Base-by-base conservation (phyloP, 2,888 invertebrate species). In the Phasia obesa region DNA sequence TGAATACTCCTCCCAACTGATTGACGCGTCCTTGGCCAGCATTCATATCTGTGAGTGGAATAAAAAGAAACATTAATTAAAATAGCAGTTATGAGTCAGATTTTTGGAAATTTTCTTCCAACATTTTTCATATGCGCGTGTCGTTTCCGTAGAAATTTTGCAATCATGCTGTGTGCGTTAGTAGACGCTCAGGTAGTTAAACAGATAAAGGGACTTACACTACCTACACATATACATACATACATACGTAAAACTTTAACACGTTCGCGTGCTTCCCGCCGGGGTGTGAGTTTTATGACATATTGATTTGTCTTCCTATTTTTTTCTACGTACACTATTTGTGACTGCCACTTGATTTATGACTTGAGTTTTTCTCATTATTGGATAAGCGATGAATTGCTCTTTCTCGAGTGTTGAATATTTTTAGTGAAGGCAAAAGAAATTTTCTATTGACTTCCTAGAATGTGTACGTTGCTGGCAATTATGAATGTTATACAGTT, bases 1-100 rank as follows among this genome's bases (percentile, higher is more conserved):
- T 98, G 92, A 99, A 99, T 38, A 98, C 95, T 27, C 98, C 99
- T 21, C 98, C 99, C 69, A 99, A 93, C 91, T 99, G 98, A 92
- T 99, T 99, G 64, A 98, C 97, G 64, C 98, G 94, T 75, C 98
- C 98, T 93, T 98, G 98, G 86, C 98, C 98, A 93, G 93, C 84
- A 83, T 90, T 91, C 89, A 91, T 89, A 83, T 91, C 91, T 89
- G 87, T 84, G 17, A 42, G 38, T 87, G 82, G 27, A 85, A 85
- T 19, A 15, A 73, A 75, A 11, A 11, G 9, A 73, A 74, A 71
- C 27, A 53, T 35, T 51, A 35, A 27, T 42, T 27, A 78, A 65
- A 4, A 62, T 42, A 5, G 15, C n/a, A n/a, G 13, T 42, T 42
- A 15, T 4, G 2, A 11, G n/a, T 1, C 11, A 42, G n/a, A 27